Conservation (phyloP, 2,797 vertebrate species). For the Enteromius treurensis region DNA sequence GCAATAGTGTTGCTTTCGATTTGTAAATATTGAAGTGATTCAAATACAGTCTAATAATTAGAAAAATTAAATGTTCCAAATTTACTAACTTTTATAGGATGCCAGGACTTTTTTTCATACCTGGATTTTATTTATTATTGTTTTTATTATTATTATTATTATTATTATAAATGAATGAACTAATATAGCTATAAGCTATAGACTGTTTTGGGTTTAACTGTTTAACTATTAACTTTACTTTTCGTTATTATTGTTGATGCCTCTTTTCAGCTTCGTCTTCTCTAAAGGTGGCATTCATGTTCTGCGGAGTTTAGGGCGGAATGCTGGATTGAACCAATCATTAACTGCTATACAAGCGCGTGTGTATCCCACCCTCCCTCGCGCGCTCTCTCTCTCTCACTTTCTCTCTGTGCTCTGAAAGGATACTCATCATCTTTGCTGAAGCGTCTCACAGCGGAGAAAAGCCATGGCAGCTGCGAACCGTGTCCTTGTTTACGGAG, state of each 20-base stretch:
- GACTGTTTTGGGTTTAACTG: not conserved
- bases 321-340: constrained; percentile 33
- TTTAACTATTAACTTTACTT: not conserved
- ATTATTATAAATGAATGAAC: not conserved
- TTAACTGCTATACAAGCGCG: not conserved
- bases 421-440: constrained; percentile 19
- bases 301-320: constrained; percentile 10
- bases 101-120: not conserved
- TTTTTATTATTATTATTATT: no score
- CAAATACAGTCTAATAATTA: not conserved
- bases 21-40: not conserved
- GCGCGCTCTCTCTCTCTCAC: not conserved
- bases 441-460: not conserved
- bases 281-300: no score
- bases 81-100: not conserved
- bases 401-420: not conserved
- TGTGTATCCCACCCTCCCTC: constrained; percentile 16
- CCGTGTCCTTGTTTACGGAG: constrained; percentile 89
- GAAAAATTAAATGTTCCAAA: not conserved
- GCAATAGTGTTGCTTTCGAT: not conserved
- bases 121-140: not conserved
- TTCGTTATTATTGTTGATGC: not conserved
- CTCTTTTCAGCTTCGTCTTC: not conserved
- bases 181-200: not conserved
- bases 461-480: constrained; percentile 69